Base-by-base conservation (phyloP, 2,888 invertebrate genomes). In the Dicyrtomina minuta region DNA sequence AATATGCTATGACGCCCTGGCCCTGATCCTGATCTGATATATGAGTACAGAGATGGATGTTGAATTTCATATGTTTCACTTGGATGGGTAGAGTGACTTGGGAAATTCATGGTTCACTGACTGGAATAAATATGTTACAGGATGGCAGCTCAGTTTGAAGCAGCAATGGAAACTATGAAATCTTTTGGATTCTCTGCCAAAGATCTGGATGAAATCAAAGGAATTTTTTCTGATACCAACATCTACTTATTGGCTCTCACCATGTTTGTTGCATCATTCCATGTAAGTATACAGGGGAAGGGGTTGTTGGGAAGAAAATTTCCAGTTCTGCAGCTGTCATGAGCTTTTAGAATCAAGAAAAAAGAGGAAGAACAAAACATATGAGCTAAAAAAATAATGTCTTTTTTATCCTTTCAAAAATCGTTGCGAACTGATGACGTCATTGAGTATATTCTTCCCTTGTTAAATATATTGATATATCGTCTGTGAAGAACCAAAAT, bases 191-290 rank as follows among this genome's bases (percentile, higher is more conserved):
- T 99, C 80, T 89, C 90, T 44, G 89, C 90, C 71, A 96, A 96
- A 81, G 97, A 98, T 83, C 85, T 96, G 43, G 98, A 99, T 83
- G 97, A 98, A 84, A 90, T 96, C 0, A 97, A 97, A 82, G 92
- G 93, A 62, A 91, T 99, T 78, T 96, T 98, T 83, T 91, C 93
- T 0, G 97, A 97, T 80, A 97, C 96, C 0, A 97, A 96, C 82
- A 85, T 97, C 51, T 94, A 93, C 81, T 86, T 99, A 70, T 83
- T 98, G 53, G 90, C 92, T 77, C 88, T 92, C 66, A 98, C 98
- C 1, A 88, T 98, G 76, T 85, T 92, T 79, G 91, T 98, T 76
- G 92, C 95, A 44, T 91, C 94, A 76, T 86, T 93, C 80, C 98
- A 98, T 87, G 95, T 97, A 84, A 89, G 92, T 86, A 20, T 43